Percentiles rank a stretch among this genome's conserved stretches.
Evolutionary conservation across 2,888 invertebrate genomes (phyloP).

Genomic region (Druceiella hillmani): DNA sequence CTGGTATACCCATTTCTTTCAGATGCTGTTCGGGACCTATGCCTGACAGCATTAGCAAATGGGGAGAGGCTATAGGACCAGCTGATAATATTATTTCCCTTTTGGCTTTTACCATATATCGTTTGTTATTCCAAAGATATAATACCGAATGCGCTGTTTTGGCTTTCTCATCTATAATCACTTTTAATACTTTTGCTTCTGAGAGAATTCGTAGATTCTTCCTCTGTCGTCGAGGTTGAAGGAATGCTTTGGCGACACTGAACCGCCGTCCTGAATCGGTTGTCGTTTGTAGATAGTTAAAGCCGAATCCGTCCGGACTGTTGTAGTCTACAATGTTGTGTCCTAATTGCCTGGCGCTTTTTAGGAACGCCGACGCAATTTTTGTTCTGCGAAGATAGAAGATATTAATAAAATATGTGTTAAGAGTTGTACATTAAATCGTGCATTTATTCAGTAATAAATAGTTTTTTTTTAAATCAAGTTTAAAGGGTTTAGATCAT

Average conservation of each 20-base stretch:
- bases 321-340: conserved; percentile 56
- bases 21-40: conserved; percentile 59
- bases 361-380: conserved; percentile 34
- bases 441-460: too few relatives aligned
- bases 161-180: conserved; percentile 49
- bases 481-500: too few relatives aligned
- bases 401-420: too few relatives aligned
- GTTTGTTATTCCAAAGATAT: conserved; percentile 43
- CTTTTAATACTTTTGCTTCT: conserved; percentile 49
- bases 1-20: conserved; percentile 50
- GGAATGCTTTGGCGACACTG: conserved; percentile 52
- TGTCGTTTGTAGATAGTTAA: conserved; percentile 51
- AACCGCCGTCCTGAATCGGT: conserved; percentile 50
- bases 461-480: too few relatives aligned
- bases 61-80: conserved; percentile 76
- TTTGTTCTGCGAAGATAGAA: conserved; percentile 16
- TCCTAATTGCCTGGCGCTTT: conserved; percentile 52
- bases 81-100: conserved; percentile 60
- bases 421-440: too few relatives aligned
- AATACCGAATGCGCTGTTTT: conserved; percentile 56
- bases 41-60: conserved; percentile 64
- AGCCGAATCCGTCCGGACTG: conserved; percentile 45
- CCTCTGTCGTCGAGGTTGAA: conserved; percentile 46
- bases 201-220: conserved; percentile 57
- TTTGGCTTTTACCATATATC: conserved; percentile 40